phyloP scores from a whole-genome alignment of 2,888 invertebrate genomes.

The Scaptomyza reducta region DNA sequence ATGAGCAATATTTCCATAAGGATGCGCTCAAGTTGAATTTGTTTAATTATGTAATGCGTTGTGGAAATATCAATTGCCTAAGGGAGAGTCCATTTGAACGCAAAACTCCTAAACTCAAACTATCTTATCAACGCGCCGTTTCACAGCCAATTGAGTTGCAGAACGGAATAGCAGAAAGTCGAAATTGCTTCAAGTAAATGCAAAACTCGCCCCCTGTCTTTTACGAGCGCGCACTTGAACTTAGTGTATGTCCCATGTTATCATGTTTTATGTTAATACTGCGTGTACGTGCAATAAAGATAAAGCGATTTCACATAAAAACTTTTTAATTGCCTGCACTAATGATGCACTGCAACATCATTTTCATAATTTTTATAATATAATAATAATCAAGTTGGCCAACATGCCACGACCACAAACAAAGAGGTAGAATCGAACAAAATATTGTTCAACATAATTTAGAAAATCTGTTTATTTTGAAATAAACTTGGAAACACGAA shows the following conservation, averaged over 20 bases:
- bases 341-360: slow-evolving; percentile 80
- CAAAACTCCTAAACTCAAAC: slow-evolving; percentile 18
- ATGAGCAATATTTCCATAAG: slow-evolving; percentile 35
- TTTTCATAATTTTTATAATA: slow-evolving; percentile 62
- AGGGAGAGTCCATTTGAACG: slow-evolving; percentile 29
- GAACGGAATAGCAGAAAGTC: not conserved
- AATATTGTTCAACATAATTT: not conserved
- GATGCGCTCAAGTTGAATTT: slow-evolving; percentile 5
- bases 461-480: too few relatives aligned
- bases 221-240: slow-evolving; percentile 37
- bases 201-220: slow-evolving; percentile 46
- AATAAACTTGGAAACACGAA: too few relatives aligned
- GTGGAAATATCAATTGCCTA: slow-evolving; percentile 6
- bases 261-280: slow-evolving; percentile 74
- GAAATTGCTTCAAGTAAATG: slow-evolving; percentile 49
- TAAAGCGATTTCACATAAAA: slow-evolving; percentile 75
- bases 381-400: slow-evolving; percentile 49
- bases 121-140: slow-evolving; percentile 53
- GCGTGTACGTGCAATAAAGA: slow-evolving; percentile 75
- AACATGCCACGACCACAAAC: slow-evolving; percentile 29
- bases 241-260: slow-evolving; percentile 44
- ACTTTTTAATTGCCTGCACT: slow-evolving; percentile 80
- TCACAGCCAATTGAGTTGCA: slow-evolving; percentile 13
- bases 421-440: slow-evolving; percentile 26
- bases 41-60: slow-evolving; percentile 57